Evolutionary conservation across 2,113 vertebrate genomes (phyloP).

Genomic region (Macroglossus sobrinus): DNA sequence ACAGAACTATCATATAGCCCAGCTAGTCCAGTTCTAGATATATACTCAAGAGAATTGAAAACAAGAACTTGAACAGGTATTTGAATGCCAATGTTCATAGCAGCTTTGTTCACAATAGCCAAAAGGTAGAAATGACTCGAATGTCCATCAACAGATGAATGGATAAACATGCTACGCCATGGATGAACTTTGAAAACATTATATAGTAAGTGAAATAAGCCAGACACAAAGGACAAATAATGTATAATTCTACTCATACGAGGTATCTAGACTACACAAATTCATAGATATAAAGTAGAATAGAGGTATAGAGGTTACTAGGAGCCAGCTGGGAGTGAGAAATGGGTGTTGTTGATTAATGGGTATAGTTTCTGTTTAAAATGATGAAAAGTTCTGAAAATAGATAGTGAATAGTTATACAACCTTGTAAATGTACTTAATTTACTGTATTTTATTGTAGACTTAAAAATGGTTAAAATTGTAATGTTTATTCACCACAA

Average conservation of each 20-base stretch:
- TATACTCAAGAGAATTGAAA: background rate
- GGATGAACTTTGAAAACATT: background rate
- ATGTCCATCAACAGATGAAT: too few relatives aligned
- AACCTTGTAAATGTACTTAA: background rate
- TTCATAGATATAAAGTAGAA: background rate
- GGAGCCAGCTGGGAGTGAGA: background rate
- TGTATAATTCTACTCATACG: background rate
- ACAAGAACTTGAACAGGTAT: background rate
- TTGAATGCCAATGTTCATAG: too few relatives aligned
- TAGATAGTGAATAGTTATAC: background rate
- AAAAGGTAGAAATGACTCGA: too few relatives aligned
- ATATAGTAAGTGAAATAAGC: background rate
- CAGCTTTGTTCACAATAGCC: too few relatives aligned
- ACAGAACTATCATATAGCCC: background rate
- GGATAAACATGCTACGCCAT: background rate
- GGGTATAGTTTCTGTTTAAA: background rate
- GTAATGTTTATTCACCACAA: background rate
- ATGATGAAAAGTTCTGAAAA: background rate
- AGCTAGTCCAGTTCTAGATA: background rate
- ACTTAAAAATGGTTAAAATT: background rate
- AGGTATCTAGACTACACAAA: background rate
- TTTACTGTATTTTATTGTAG: background rate
- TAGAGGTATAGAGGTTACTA: background rate
- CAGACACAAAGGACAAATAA: background rate
- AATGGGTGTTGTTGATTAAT: background rate